These are phyloP conservation scores for Parambassis ranga DNA, from an alignment of 2,797 vertebrate genomes.

Conservation along the genomic window DNA sequence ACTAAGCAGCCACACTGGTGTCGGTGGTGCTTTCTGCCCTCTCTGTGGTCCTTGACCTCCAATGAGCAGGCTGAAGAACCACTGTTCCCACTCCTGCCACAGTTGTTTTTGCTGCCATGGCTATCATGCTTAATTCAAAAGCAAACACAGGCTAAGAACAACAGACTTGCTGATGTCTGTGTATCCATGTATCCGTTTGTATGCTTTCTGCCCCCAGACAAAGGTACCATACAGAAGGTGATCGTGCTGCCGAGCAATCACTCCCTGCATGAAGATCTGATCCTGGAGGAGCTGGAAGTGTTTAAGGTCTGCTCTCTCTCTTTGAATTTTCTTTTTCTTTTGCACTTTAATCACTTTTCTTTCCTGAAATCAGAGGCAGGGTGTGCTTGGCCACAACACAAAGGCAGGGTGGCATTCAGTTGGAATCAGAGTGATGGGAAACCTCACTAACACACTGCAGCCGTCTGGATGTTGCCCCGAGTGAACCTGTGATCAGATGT, in stretches of 20 bases:
- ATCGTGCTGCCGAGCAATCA: slow-evolving; percentile 91
- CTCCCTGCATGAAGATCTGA: slow-evolving; percentile 89
- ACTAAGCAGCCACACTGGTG: slow-evolving; percentile 14
- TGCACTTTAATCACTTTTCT: slow-evolving; percentile 41
- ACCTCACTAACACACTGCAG: slow-evolving; percentile 13
- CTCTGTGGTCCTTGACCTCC: slow-evolving; percentile 16
- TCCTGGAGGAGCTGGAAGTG: slow-evolving; percentile 96
- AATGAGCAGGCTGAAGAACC: not conserved
- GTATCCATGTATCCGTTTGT: no score
- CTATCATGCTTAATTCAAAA: slow-evolving; percentile 44
- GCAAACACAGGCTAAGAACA: slow-evolving; percentile 39
- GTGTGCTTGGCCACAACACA: slow-evolving; percentile 36
- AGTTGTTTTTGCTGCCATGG: slow-evolving; percentile 2
- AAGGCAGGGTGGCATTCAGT: slow-evolving; percentile 46
- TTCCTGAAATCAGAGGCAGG: slow-evolving; percentile 56
- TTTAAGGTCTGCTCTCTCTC: slow-evolving; percentile 88
- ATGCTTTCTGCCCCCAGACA: slow-evolving; percentile 81
- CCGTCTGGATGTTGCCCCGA: slow-evolving; percentile 22
- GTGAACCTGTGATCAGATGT: slow-evolving; percentile 33
- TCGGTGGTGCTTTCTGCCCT: slow-evolving; percentile 3
- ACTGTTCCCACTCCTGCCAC: slow-evolving; percentile 23
- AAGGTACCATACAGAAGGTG: slow-evolving; percentile 94
- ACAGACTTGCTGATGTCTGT: no score
- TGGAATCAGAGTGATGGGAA: slow-evolving; percentile 53
- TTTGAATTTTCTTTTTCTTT: not conserved